phyloP scores from a whole-genome alignment of 2,113 vertebrate species.

The Callipepla squamata region DNA sequence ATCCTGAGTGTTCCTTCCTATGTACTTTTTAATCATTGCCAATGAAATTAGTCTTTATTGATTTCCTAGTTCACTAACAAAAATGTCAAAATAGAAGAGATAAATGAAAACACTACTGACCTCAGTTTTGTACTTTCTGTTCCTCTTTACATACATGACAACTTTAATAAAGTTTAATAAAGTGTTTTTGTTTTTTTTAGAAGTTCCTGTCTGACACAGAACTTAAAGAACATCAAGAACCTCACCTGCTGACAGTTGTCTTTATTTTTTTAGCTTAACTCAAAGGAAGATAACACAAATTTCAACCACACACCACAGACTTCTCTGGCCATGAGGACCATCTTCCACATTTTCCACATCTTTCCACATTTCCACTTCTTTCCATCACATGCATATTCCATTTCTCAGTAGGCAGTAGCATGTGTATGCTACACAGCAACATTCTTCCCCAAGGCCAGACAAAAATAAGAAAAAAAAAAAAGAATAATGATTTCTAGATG shows the following conservation, averaged over 20 bases:
- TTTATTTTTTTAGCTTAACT: background rate
- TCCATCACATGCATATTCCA: background rate
- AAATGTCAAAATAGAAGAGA: conserved; percentile 67
- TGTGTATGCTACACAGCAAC: background rate
- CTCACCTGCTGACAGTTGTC: background rate
- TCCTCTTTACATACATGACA: background rate
- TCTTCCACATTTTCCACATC: background rate
- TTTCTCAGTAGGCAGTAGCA: background rate
- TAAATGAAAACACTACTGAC: conserved; percentile 54
- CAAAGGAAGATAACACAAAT: background rate
- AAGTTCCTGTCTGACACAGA: background rate
- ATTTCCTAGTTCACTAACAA: conserved; percentile 64
- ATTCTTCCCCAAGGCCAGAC: background rate
- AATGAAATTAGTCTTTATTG: conserved; percentile 70
- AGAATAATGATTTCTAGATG: background rate
- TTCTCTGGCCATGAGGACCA: background rate
- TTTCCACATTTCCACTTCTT: background rate
- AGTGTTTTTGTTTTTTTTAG: background rate
- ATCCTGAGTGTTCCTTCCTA: conserved; percentile 42
- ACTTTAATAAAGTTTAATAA: background rate
- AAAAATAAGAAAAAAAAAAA: background rate
- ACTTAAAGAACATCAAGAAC: background rate
- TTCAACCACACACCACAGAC: background rate
- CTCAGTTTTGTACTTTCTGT: conserved; percentile 53
- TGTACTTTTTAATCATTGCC: conserved; percentile 48